Evolutionary conservation across 2,888 invertebrate species (phyloP), one percentile per base, ranked within the genome.

Genomic region (Melinaea marsaeus): DNA sequence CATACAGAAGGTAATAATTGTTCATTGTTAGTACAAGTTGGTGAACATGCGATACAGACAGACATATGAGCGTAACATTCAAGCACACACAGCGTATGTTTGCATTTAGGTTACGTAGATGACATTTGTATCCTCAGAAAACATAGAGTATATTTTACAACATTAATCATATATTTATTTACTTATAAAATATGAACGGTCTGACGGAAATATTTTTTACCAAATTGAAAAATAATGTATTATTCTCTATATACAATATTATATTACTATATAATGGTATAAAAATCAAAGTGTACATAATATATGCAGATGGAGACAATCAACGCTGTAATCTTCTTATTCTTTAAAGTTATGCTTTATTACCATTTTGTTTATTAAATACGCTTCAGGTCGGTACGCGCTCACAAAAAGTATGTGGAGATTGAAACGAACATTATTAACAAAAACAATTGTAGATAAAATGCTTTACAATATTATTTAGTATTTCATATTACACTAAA

Each of bases 1-100:
- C 65, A 58, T 65, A 67, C 64, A 62, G 62, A 59, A 65, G 63
- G 69, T 61, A 67, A 64, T 65, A 67, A 69, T 67, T 69, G 66
- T 66, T 63, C 64, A 61, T 64, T 63, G 66, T 63, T 69, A 22
- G 22, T 22, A 1, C 22, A 22, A 22, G 22, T 22, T 22, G 22
- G 22, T 22, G 22, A 22, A 22, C 62, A 56, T 51, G 60, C 60
- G 51, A 47, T 45, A 33, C 58, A 64, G 65, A 67, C 62, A 64
- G 60, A 68, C 64, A 68, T 66, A 66, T 68, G 62, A 66, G 45
- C 56, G 56, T 60, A 60, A 66, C 58, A 59, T 60, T 60, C 63
- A 56, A 65, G 66, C 60, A 59, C 65, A 59, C 58, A 64, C 64
- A 64, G 64, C 61, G 59, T 65, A 51, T 58, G 55, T 63, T 63